Evolutionary conservation across 2,888 invertebrate genomes (phyloP).

Genomic region (Baccha elongata): DNA sequence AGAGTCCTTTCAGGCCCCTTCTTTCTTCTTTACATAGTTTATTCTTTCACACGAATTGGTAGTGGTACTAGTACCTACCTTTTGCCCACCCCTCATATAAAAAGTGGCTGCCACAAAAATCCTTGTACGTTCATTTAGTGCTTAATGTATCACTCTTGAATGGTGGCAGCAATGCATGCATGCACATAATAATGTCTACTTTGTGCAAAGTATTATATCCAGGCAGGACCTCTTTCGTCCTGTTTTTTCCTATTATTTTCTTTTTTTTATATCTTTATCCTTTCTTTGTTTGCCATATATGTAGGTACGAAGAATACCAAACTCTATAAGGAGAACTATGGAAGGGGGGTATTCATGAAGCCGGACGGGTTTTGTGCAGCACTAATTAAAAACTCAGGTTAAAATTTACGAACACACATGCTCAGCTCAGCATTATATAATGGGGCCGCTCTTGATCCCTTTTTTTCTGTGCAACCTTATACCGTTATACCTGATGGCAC

Average conservation of each 20-base stretch:
- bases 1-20: neutral
- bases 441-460: slow-evolving; percentile 1
- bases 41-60: slow-evolving; percentile 36
- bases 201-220: slow-evolving; percentile 57
- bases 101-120: slow-evolving; percentile 60
- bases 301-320: neutral
- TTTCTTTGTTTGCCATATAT: slow-evolving; percentile 18
- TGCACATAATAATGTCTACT: slow-evolving; percentile 72
- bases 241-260: slow-evolving; percentile 4
- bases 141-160: slow-evolving; percentile 73
- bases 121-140: slow-evolving; percentile 72
- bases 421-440: slow-evolving; percentile 9
- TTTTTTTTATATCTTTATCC: neutral
- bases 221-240: slow-evolving; percentile 42
- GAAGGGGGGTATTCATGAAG: slow-evolving; percentile 53
- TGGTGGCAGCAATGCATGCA: slow-evolving; percentile 69
- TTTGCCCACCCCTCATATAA: too few species aligned
- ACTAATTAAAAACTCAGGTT: slow-evolving; percentile 73
- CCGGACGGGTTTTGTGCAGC: slow-evolving; percentile 53
- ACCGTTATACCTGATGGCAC: slow-evolving; percentile 4
- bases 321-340: slow-evolving; percentile 1
- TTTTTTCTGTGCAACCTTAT: slow-evolving; percentile 10
- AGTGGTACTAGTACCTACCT: too few species aligned
- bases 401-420: slow-evolving; percentile 67
- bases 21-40: neutral